phyloP scores from a whole-genome alignment of 2,797 vertebrate genomes.

The Centropyge bicolor region DNA sequence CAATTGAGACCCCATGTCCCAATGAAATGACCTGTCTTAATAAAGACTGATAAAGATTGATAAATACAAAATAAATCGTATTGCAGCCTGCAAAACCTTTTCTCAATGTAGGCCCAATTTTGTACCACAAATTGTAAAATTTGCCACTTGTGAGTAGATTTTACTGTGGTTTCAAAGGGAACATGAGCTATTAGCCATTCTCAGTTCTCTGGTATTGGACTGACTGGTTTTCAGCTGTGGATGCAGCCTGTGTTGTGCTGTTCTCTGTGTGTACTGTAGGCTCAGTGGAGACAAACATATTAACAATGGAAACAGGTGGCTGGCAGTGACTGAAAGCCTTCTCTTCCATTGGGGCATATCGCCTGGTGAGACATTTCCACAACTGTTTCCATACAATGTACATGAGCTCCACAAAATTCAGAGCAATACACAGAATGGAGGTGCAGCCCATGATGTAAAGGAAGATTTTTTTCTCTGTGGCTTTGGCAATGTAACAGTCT shows the following conservation, averaged over 20 bases:
- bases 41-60: no score
- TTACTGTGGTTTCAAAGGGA: constrained; percentile 1
- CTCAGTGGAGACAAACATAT: constrained; percentile 24
- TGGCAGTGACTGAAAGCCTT: constrained; percentile 27
- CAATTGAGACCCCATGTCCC: no score
- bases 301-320: constrained; percentile 27
- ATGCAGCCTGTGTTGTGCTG: background rate
- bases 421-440: constrained; percentile 87
- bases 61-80: background rate
- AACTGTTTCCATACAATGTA: constrained; percentile 88
- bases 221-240: constrained; percentile 47
- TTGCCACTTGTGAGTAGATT: no score
- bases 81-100: background rate
- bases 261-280: constrained; percentile 29
- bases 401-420: constrained; percentile 88
- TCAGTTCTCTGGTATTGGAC: constrained; percentile 26
- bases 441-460: constrained; percentile 88
- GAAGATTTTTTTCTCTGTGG: constrained; percentile 93
- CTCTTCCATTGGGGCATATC: constrained; percentile 62
- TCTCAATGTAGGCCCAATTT: background rate
- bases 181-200: background rate
- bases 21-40: no score
- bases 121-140: background rate
- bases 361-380: constrained; percentile 81
- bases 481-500: constrained; percentile 89